A percentile compares a stretch with the other conserved stretches of the same genome.
phyloP scores from a whole-genome alignment of 2,113 vertebrate species.

The Poeciliopsis retropinna region DNA sequence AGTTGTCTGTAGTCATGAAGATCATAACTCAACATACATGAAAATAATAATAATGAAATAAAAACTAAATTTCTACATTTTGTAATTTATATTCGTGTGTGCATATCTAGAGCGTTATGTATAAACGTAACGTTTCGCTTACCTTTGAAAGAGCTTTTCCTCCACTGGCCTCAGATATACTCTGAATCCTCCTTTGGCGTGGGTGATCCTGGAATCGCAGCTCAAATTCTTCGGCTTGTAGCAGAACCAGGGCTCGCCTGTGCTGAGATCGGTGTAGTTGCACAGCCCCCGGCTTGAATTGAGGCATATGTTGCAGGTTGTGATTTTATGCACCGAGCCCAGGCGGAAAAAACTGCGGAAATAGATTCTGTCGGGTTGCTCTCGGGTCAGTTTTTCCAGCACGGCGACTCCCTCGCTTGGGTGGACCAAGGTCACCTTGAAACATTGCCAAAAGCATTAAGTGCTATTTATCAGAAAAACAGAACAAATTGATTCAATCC shows the following conservation, averaged over 20 bases:
- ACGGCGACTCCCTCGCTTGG: conserved; percentile 88
- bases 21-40: too few relatives aligned
- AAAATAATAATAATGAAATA: too few relatives aligned
- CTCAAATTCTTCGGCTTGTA: conserved; percentile 87
- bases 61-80: too few relatives aligned
- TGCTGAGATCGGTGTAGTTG: conserved; percentile 90
- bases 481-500: too few relatives aligned
- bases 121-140: background rate
- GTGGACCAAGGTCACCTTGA: conserved; percentile 84
- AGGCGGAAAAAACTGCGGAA: conserved; percentile 89
- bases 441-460: background rate
- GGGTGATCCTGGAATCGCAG: conserved; percentile 86
- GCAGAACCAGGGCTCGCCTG: conserved; percentile 93
- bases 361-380: conserved; percentile 86
- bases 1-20: background rate
- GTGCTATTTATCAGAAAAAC: too few relatives aligned
- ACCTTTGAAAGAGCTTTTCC: conserved; percentile 84
- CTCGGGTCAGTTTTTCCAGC: conserved; percentile 82
- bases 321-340: conserved; percentile 83
- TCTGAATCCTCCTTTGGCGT: conserved; percentile 83
- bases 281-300: conserved; percentile 78
- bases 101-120: too few relatives aligned
- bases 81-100: too few relatives aligned
- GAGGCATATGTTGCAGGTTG: conserved; percentile 87
- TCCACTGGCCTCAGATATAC: conserved; percentile 79